phyloP scores from a whole-genome alignment of 2,113 vertebrate genomes.

The Actenoides lindsayi region DNA sequence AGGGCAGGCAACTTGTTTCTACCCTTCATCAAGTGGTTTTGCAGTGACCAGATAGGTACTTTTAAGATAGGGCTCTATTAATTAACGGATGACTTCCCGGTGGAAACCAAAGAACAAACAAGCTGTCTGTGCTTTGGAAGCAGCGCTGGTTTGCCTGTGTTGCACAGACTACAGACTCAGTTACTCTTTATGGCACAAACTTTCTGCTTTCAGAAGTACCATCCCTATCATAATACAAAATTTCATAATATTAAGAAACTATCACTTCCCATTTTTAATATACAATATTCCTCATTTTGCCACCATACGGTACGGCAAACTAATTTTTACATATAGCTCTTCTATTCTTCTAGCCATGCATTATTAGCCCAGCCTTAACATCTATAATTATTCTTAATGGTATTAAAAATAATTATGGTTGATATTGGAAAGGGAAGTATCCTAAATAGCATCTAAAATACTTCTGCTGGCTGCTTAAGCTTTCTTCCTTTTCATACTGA shows the following conservation, averaged over 20 bases:
- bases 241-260: background rate
- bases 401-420: background rate
- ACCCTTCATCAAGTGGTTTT: background rate
- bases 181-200: background rate
- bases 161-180: background rate
- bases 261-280: background rate
- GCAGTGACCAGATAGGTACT: background rate
- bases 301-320: background rate
- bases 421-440: conserved; percentile 5
- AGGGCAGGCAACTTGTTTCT: background rate
- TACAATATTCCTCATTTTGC: background rate
- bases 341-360: background rate
- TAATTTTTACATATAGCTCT: background rate
- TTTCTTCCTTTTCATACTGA: background rate
- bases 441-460: background rate
- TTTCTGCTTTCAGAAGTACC: background rate
- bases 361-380: background rate
- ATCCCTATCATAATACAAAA: background rate
- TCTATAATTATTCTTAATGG: background rate
- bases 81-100: background rate
- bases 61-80: background rate
- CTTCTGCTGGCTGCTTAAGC: background rate
- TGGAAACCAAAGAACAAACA: background rate
- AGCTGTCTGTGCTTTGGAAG: background rate
- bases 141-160: background rate